Evolutionary conservation across 92 coral and sea anemone genomes (phyloP), one percentile per base, ranked within the genome.

Genomic region (Porites rus): DNA sequence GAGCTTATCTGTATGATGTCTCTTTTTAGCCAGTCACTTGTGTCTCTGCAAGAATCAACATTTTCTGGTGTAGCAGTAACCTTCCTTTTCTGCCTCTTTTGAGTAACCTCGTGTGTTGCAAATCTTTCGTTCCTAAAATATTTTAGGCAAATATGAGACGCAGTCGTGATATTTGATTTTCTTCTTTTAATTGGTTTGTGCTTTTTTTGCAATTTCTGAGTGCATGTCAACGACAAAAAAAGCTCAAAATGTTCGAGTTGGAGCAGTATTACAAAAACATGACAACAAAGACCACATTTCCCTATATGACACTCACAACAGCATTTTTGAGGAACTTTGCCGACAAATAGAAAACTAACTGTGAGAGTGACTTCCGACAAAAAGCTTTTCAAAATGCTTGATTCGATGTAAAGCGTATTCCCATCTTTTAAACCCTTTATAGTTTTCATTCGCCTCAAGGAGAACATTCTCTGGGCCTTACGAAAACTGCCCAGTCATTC

Each of bases 261-360:
- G 24, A 80, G 85, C 18, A 80, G 76, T 14, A 80, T 67, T 25
- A 65, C 63, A 38, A 80, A 66, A 20, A 80, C 75, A 79, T 82
- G 86, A 51, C 90, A 86, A 86, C 90, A 87, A 11, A 87, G 11
- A 60, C 88, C 88, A 89, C 92, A 89, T 53, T 31, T 76, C 76
- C 78, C 85, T 24, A 83, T 50, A 2, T 69, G 84, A 76, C 88
- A 76, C 84, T 83, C 75, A 21, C 92, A 83, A 77, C 18, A 51
- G 4, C 80, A 84, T 28, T 77, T 83, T 58, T 62, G 64, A 20
- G 89, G 79, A 79, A 21, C 21, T 54, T 50, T 67, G 86, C 84
- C 59, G n/a, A 72, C 62, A 65, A 90, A 85, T 17, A 78, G 69
- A 50, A 84, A 53, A 18, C 79, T 66, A 71, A 83, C 89, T 20